Conservation (phyloP, 2,888 invertebrate genomes). For the Eudemis profundana region DNA sequence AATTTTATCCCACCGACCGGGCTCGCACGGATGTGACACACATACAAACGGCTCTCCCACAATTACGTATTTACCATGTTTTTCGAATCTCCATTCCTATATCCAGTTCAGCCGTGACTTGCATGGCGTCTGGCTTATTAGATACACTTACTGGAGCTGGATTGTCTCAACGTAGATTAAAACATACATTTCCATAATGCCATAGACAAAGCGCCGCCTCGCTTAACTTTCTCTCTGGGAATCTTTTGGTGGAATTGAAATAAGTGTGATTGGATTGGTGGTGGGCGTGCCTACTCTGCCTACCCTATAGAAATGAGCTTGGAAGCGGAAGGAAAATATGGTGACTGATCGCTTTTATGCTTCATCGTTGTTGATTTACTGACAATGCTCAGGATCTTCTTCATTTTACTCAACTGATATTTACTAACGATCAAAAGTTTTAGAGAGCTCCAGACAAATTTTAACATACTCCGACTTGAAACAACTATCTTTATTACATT, state of each 20-base stretch:
- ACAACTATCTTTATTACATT: constrained; percentile 27
- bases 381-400: neutral
- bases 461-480: constrained; percentile 5
- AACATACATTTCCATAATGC: constrained; percentile 70
- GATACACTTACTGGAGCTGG: constrained; percentile 50
- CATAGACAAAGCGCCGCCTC: constrained; percentile 71
- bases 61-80: constrained; percentile 71
- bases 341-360: neutral
- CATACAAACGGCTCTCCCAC: constrained; percentile 49
- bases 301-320: neutral
- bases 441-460: constrained; percentile 20
- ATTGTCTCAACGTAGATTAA: constrained; percentile 66
- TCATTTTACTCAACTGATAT: too few species aligned
- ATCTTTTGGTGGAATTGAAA: constrained; percentile 48
- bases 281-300: too few species aligned
- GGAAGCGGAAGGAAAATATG: constrained; percentile 1
- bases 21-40: constrained; percentile 34
- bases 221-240: constrained; percentile 55
- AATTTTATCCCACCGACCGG: constrained; percentile 15
- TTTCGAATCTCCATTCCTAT: constrained; percentile 72
- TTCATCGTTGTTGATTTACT: neutral
- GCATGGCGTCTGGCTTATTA: constrained; percentile 69
- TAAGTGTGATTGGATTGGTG: constrained; percentile 45
- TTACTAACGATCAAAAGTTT: neutral
- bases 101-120: constrained; percentile 75